A percentile compares a stretch with the other conserved stretches of the same genome.
These are phyloP conservation scores for Triplophysa dalaica DNA, from an alignment of 2,113 vertebrate species.

Conservation along the genomic window DNA sequence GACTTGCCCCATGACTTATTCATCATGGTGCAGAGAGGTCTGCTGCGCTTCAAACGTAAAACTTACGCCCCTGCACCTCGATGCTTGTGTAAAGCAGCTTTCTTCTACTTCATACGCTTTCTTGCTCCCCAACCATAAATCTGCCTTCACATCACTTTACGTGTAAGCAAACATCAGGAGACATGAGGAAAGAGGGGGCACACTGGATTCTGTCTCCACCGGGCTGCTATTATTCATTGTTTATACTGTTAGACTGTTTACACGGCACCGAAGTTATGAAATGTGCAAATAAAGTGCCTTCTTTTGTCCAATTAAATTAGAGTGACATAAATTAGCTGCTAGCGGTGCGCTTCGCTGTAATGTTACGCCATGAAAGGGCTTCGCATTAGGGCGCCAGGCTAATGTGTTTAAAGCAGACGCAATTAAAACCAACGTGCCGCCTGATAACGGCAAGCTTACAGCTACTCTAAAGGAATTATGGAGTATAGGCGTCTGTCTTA, in stretches of 20 bases:
- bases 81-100: not conserved
- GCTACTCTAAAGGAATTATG: slow-evolving; percentile 76
- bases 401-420: slow-evolving; percentile 78
- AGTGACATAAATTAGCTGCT: slow-evolving; percentile 67
- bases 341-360: slow-evolving; percentile 52
- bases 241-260: slow-evolving; percentile 56
- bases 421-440: slow-evolving; percentile 69
- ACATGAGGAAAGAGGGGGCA: not conserved
- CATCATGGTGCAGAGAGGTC: slow-evolving; percentile 56
- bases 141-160: not conserved
- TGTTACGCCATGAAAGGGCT: slow-evolving; percentile 59
- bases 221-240: slow-evolving; percentile 36
- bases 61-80: slow-evolving; percentile 6
- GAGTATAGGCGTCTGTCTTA: slow-evolving; percentile 72
- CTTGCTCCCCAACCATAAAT: not conserved
- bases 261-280: slow-evolving; percentile 33
- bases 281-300: slow-evolving; percentile 46
- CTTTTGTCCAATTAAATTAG: slow-evolving; percentile 62
- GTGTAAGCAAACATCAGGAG: slow-evolving; percentile 13
- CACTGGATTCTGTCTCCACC: not conserved
- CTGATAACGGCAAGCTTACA: slow-evolving; percentile 74
- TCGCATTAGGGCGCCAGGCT: slow-evolving; percentile 63
- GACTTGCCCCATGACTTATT: slow-evolving; percentile 65
- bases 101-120: not conserved
- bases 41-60: slow-evolving; percentile 43